phyloP scores from a whole-genome alignment of 2,888 invertebrate species.

The Malacosoma neustria region DNA sequence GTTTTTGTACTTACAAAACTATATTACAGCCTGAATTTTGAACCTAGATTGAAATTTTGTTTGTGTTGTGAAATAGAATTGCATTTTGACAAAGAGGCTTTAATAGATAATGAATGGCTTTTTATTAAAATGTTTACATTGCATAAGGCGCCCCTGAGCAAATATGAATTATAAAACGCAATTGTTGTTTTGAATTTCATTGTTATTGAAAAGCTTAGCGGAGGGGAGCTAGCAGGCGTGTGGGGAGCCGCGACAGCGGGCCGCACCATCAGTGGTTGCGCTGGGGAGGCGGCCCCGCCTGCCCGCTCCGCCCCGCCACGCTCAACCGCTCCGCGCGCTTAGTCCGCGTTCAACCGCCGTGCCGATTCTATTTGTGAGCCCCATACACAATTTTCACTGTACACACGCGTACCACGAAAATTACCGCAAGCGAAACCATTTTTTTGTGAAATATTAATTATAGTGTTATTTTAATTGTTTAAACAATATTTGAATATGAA shows the following conservation, averaged over 20 bases:
- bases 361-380: slow-evolving; percentile 30
- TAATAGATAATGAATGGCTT: too few species aligned
- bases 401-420: slow-evolving; percentile 24
- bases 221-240: slow-evolving; percentile 22
- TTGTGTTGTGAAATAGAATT: too few species aligned
- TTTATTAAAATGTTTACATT: background rate
- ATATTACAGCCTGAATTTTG: too few species aligned
- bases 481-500: background rate
- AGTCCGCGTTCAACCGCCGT: slow-evolving; percentile 60
- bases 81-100: too few species aligned
- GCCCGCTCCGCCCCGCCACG: slow-evolving; percentile 34
- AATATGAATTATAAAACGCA: slow-evolving; percentile 32
- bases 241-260: slow-evolving; percentile 53
- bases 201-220: slow-evolving; percentile 51
- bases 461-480: background rate
- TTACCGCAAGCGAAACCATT: slow-evolving; percentile 12
- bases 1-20: slow-evolving; percentile 27
- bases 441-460: background rate
- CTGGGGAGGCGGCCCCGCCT: slow-evolving; percentile 34
- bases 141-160: slow-evolving; percentile 6
- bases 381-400: slow-evolving; percentile 17
- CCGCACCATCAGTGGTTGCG: slow-evolving; percentile 51
- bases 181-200: slow-evolving; percentile 34
- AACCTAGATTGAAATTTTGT: too few species aligned
- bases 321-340: slow-evolving; percentile 43